Evolutionary conservation across 1,140 invertebrate species (phyloP), one percentile per base, ranked within the genome.

Genomic region (Saccostrea echinata): DNA sequence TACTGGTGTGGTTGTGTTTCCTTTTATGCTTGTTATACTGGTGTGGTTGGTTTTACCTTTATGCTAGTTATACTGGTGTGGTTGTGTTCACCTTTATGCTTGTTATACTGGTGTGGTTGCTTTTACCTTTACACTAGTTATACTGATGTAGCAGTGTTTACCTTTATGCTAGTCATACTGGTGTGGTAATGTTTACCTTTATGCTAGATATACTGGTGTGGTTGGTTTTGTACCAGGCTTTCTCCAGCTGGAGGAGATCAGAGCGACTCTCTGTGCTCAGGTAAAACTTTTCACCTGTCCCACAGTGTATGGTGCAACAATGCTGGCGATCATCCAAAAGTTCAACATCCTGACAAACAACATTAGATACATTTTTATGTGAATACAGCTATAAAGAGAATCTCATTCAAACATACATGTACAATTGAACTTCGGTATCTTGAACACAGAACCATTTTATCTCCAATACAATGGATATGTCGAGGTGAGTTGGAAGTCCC

Each of bases 281-380:
- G 95, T 98, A 98, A 64, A 97, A 96, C 8, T 90, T 90, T 68
- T 95, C 93, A 30, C 93, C 94, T 88, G 91, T 92, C 27, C 94
- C 93, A 91, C 97, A 97, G 95, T 99, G 98, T 80, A 98, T 96
- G 87, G 98, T 95, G 95, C 99, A 99, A 94, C 98, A 98, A 95
- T 99, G 97, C 94, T 98, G 98, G 55, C 98, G 96, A 94, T 98
- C 98, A 94, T 99, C 98, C 53, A 98, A 97, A 89, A 98, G 97
- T 95, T 99, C 98, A 9, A 97, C 97, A 94, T 98, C 98, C 95
- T 98, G 97, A 90, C 86, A 90, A 43, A 88, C n/a, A n/a, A n/a
- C n/a, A n/a, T n/a, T n/a, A 30, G 27, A 76, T 16, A 33, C 27
- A 57, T 43, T 35, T 71, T 71, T 21, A 86, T 57, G 43, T 30